Conservation (phyloP, 2,113 vertebrate species). For the Leiothrix lutea region DNA sequence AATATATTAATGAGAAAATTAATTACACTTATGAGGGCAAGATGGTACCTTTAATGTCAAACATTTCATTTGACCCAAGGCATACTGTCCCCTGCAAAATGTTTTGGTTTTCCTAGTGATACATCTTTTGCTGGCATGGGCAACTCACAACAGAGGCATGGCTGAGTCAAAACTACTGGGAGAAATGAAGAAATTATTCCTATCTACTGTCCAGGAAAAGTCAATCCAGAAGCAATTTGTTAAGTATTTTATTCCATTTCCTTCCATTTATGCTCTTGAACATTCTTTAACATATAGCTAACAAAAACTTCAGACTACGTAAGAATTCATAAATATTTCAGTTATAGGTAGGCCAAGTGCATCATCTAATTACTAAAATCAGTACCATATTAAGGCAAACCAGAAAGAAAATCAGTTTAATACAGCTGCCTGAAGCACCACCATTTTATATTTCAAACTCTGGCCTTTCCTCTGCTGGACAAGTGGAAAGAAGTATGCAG, state of each 20-base stretch:
- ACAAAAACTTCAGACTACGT: background rate
- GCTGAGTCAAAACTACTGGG: background rate
- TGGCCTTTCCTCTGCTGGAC: background rate
- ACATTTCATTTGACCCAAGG: background rate
- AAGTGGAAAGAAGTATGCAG: background rate
- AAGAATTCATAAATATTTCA: background rate
- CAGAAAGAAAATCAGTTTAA: background rate
- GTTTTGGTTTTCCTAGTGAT: background rate
- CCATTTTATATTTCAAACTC: background rate
- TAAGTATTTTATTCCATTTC: constrained; percentile 26
- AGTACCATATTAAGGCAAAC: background rate
- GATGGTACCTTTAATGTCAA: background rate
- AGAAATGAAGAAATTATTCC: constrained; percentile 50
- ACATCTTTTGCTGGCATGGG: background rate
- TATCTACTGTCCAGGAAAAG: constrained; percentile 19
- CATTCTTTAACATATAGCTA: background rate
- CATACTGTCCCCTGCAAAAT: background rate
- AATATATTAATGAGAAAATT: background rate
- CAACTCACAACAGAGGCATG: background rate
- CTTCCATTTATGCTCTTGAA: constrained; percentile 6
- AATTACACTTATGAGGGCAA: background rate
- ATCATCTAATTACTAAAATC: background rate
- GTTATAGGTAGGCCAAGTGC: background rate
- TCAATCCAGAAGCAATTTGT: background rate
- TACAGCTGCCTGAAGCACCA: background rate